A percentile compares a stretch with the other conserved stretches of the same genome.
Conservation (phyloP, 1,140 invertebrate genomes). For the Octopus sinensis region DNA sequence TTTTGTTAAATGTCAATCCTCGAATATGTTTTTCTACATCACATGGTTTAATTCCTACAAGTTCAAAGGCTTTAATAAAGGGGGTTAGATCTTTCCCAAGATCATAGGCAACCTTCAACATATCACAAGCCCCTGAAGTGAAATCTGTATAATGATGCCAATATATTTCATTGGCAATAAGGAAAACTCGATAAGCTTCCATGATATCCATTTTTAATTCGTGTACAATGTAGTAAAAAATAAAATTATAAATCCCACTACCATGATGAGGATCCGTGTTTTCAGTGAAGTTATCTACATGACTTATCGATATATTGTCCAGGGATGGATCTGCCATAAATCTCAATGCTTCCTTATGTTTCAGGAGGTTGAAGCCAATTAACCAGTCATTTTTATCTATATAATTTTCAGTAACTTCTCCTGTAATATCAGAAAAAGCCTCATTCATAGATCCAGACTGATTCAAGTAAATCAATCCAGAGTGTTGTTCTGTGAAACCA, state of each 20-base stretch:
- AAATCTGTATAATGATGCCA: slow-evolving; percentile 30
- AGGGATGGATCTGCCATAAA: slow-evolving; percentile 24
- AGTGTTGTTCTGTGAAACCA: slow-evolving; percentile 32
- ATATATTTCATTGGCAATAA: slow-evolving; percentile 33
- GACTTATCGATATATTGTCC: slow-evolving; percentile 29
- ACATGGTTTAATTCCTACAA: slow-evolving; percentile 29
- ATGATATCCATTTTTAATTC: slow-evolving; percentile 20
- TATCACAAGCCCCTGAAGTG: slow-evolving; percentile 30
- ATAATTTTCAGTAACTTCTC: slow-evolving; percentile 31
- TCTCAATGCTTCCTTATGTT: slow-evolving; percentile 14
- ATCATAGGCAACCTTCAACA: slow-evolving; percentile 37
- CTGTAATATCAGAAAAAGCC: slow-evolving; percentile 38
- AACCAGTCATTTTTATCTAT: slow-evolving; percentile 22
- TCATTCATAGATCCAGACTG: slow-evolving; percentile 37
- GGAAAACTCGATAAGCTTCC: slow-evolving; percentile 33
- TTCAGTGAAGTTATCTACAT: slow-evolving; percentile 24
- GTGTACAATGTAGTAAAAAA: slow-evolving; percentile 27
- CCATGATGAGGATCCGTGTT: slow-evolving; percentile 27
- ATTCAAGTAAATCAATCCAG: slow-evolving; percentile 28
- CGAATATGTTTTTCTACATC: not conserved
- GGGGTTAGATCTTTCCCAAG: slow-evolving; percentile 21
- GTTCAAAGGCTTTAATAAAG: slow-evolving; percentile 17
- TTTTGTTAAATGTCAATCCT: slow-evolving; percentile 15
- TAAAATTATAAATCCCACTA: slow-evolving; percentile 35
- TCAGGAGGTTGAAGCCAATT: slow-evolving; percentile 24